Evolutionary conservation across 2,888 invertebrate species (phyloP).

Genomic region (Oxycera nigricornis): DNA sequence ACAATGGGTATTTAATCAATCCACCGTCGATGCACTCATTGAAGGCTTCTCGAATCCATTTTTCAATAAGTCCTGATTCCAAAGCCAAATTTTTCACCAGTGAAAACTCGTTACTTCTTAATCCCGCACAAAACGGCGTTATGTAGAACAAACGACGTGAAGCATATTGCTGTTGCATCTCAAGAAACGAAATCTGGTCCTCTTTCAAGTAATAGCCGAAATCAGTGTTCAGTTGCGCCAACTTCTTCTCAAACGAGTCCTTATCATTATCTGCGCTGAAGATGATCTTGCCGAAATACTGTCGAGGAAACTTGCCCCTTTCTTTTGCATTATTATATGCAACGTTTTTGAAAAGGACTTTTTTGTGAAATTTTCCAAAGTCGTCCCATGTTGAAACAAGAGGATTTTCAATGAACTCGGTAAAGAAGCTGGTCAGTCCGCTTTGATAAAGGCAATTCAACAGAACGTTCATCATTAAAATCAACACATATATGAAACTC

Average conservation of each 20-base stretch:
- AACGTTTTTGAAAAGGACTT: not conserved
- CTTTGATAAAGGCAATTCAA: conserved; percentile 6
- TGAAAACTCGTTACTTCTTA: not conserved
- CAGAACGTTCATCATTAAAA: not conserved
- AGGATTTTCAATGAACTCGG: not conserved
- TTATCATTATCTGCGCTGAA: not conserved
- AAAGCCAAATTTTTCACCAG: too few species aligned
- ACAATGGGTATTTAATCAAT: not conserved
- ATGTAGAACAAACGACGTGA: not conserved
- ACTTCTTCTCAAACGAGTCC: not conserved
- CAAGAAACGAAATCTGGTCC: not conserved
- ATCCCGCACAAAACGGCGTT: not conserved
- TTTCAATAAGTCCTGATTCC: not conserved
- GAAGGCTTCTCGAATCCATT: not conserved
- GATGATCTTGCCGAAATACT: not conserved
- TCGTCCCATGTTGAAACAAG: not conserved
- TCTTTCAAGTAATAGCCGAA: not conserved
- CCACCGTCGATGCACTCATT: not conserved
- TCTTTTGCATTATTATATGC: not conserved
- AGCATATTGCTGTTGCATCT: not conserved
- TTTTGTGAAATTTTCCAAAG: not conserved
- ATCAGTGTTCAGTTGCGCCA: not conserved
- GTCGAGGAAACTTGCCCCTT: not conserved
- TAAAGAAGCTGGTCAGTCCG: conserved; percentile 1
- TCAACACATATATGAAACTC: not conserved